phyloP scores from a whole-genome alignment of 2,113 vertebrate genomes.

The human (Homo sapiens) region DNA sequence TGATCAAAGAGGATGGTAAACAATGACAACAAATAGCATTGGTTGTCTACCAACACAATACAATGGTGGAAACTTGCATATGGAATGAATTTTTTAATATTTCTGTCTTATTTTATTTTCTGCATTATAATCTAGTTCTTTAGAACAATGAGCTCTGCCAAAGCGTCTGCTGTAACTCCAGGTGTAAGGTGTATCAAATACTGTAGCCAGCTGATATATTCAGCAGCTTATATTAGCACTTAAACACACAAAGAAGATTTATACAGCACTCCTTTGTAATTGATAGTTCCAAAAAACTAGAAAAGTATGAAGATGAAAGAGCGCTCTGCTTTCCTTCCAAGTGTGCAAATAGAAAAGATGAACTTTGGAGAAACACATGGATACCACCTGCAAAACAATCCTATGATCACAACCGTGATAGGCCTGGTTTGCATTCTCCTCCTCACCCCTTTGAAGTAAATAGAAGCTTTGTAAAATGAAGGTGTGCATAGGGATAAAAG shows the following conservation, averaged over 20 bases:
- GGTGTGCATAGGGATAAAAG: conserved; percentile 29
- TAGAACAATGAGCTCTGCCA: background rate
- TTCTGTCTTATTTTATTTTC: background rate
- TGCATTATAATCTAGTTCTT: conserved; percentile 12
- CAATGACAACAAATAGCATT: background rate
- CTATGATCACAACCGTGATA: background rate
- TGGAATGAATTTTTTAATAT: background rate
- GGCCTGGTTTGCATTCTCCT: conserved; percentile 51
- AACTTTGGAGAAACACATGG: conserved; percentile 55
- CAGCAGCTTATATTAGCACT: conserved; percentile 25
- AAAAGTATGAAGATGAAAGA: conserved; percentile 65
- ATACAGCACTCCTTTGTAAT: conserved; percentile 12
- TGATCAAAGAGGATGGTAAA: background rate
- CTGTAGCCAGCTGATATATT: background rate
- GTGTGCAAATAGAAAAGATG: conserved; percentile 49
- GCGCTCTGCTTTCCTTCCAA: conserved; percentile 1
- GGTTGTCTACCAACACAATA: background rate
- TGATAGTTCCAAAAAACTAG: conserved; percentile 42
- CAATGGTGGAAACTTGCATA: background rate
- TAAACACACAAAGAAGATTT: conserved; percentile 35
- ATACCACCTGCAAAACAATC: conserved; percentile 61
- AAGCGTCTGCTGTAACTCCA: background rate
- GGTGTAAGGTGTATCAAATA: background rate
- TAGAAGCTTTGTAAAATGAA: conserved; percentile 54
- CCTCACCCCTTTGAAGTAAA: conserved; percentile 55